Base-by-base conservation (phyloP, 2,888 invertebrate genomes). In the Cryptocephalus moraei region DNA sequence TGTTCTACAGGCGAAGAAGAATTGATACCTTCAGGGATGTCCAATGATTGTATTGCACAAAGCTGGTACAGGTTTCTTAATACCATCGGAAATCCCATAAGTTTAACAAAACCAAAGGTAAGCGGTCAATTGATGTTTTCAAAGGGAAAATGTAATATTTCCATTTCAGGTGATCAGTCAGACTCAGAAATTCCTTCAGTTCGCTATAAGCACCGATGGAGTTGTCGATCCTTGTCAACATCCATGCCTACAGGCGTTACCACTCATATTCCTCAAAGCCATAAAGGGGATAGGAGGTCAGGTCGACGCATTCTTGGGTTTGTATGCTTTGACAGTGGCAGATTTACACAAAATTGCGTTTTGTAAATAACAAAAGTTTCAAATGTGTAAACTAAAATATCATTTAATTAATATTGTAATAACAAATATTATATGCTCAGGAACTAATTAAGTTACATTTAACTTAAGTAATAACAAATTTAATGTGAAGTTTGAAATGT, bases 31-130 rank as follows among this genome's bases (percentile, higher is more conserved):
- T 67, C 75, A 1, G 85, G 84, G 44, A 94, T 95, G 88, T 80
- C 82, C 39, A 82, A 88, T 50, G 91, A 93, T 66, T 91, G 91
- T 50, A 83, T 95, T 36, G 87, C 91, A 48, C 96, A 97, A 74
- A 86, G 89, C 61, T 96, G 96, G 96, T 96, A 92, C 72, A 80
- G 96, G 50, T 86, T 96, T 63, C 74, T 96, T 50, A 91, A 95
- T 64, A 90, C 91, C 36, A 84, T 96, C 52, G 94, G 95, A 32
- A 94, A 94, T 73, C 96, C 96, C 0, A 92, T 91, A 1, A 91
- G 92, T 60, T 75, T 97, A 50, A 91, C 91, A 60, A 82, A 88
- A 36, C 91, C 92, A 0, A 84, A 88, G 58, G 75, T 88, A 52
- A 60, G 39, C 50, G 12, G 9, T 31, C 9, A 22, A 32, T 32